A percentile compares a stretch with the other conserved stretches of the same genome.
phyloP scores from a whole-genome alignment of 2,888 invertebrate species.

The Crematogaster levior region DNA sequence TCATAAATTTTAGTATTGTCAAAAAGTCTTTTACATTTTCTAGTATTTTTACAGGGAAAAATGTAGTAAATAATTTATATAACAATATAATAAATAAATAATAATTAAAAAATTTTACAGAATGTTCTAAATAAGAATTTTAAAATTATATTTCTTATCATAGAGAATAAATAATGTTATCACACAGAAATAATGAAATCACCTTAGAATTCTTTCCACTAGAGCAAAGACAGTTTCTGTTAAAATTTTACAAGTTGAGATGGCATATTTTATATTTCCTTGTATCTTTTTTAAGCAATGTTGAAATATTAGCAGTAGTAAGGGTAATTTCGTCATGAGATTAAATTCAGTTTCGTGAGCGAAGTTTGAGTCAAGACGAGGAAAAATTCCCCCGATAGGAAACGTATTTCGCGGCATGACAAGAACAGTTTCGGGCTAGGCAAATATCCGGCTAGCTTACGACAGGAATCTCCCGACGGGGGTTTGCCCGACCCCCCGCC shows the following conservation, averaged over 20 bases:
- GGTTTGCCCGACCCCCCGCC: conserved; percentile 9
- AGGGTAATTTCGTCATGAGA: conserved; percentile 23
- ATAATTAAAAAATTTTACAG: neutral
- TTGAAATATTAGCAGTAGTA: conserved; percentile 26
- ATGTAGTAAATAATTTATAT: no score
- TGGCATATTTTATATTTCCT: neutral
- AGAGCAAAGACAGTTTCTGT: neutral
- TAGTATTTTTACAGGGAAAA: no score
- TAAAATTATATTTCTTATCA: neutral
- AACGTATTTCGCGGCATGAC: conserved; percentile 45
- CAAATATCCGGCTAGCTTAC: conserved; percentile 33
- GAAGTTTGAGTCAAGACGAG: conserved; percentile 40
- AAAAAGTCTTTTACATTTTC: neutral
- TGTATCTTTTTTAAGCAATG: neutral
- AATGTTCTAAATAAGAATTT: neutral
- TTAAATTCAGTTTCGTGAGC: conserved; percentile 35
- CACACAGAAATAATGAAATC: neutral
- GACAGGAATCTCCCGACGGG: conserved; percentile 36
- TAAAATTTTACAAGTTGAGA: neutral
- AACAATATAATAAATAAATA: neutral
- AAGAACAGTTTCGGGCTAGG: conserved; percentile 43
- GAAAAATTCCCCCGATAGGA: conserved; percentile 44
- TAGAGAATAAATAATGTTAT: neutral
- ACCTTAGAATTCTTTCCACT: neutral
- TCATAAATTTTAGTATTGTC: neutral